Evolutionary conservation across 2,797 vertebrate species (phyloP).

Genomic region (Cyclura pinguis): DNA sequence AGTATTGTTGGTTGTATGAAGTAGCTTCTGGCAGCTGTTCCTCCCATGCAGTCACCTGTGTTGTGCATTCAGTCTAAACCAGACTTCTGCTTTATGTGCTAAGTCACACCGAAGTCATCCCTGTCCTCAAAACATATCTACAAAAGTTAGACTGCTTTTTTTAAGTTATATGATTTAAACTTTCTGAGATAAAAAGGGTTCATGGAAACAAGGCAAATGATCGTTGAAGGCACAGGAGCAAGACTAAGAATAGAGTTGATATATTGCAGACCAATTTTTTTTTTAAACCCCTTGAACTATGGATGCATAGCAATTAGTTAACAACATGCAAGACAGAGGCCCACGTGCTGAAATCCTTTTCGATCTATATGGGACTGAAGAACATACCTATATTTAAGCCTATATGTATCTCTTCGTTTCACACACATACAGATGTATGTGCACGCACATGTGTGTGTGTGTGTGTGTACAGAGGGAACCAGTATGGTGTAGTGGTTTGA

Average conservation of each 20-base stretch:
- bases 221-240: neutral
- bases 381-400: neutral
- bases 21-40: no score
- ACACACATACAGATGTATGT: no score
- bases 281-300: neutral
- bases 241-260: neutral
- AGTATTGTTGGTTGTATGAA: neutral
- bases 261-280: neutral
- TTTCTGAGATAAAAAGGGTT: neutral
- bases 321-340: neutral
- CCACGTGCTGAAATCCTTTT: neutral
- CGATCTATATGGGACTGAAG: no score
- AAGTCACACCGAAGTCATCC: neutral
- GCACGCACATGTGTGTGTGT: no score
- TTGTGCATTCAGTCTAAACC: neutral
- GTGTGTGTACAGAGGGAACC: no score
- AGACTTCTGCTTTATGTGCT: neutral
- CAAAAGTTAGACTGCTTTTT: neutral
- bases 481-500: no score
- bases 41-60: neutral
- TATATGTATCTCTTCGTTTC: no score
- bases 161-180: neutral
- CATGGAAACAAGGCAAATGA: neutral
- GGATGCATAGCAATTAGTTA: slow-evolving; percentile 9
- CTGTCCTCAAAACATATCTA: neutral